These are phyloP conservation scores for Crocuta crocuta DNA, from an alignment of 2,113 vertebrate species.

Conservation along the genomic window DNA sequence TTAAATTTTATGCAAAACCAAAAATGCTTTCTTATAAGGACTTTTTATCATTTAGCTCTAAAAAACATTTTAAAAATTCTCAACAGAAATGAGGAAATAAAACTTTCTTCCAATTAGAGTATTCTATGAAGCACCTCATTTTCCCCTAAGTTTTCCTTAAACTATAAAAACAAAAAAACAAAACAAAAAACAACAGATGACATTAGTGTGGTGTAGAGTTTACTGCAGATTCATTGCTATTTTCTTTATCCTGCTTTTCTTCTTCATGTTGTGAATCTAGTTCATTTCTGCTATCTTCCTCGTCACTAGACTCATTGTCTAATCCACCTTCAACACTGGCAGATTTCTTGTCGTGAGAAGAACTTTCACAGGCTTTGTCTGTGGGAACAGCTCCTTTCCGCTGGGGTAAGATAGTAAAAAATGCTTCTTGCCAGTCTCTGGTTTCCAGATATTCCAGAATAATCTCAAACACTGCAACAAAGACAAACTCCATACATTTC, in stretches of 20 bases:
- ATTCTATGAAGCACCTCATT: background rate
- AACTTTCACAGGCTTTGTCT: conserved; percentile 70
- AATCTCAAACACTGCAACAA: conserved; percentile 96
- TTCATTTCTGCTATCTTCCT: background rate
- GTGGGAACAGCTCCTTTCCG: conserved; percentile 94
- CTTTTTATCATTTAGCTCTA: conserved; percentile 35
- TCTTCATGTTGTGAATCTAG: background rate
- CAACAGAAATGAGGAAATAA: conserved; percentile 29
- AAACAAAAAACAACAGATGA: background rate
- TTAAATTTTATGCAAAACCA: conserved; percentile 20
- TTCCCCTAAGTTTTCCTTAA: background rate
- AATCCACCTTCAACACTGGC: conserved; percentile 46
- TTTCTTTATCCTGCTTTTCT: background rate
- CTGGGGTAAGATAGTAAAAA: conserved; percentile 95
- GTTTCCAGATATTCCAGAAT: conserved; percentile 95
- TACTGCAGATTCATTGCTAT: background rate
- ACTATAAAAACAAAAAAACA: background rate
- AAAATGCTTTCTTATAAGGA: background rate
- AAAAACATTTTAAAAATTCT: background rate
- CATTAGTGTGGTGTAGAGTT: background rate
- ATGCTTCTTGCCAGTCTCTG: conserved; percentile 95
- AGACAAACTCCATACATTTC: conserved; percentile 57
- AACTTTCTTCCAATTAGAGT: conserved; percentile 1
- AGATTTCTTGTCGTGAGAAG: conserved; percentile 51
- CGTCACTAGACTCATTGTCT: conserved; percentile 76